A percentile compares a stretch with the other conserved stretches of the same genome.
These are phyloP conservation scores for Philopotamus ludificatus DNA, from an alignment of 1,140 invertebrate species.

Conservation along the genomic window DNA sequence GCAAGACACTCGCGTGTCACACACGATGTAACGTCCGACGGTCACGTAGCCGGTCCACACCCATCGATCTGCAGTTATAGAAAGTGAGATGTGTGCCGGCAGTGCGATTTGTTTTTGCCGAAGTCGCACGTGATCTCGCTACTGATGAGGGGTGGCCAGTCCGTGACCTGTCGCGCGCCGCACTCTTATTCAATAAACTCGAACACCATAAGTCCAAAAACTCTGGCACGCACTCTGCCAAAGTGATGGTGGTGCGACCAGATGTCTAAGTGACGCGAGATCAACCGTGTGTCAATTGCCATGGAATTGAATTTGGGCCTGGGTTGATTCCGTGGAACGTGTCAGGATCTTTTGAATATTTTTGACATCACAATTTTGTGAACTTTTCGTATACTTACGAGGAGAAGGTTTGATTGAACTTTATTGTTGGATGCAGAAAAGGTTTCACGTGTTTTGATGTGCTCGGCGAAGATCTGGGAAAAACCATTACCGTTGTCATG, in stretches of 20 bases:
- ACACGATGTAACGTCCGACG: no score
- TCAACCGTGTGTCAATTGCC: neutral
- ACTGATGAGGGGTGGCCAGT: conserved; percentile 3
- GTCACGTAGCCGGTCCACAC: no score
- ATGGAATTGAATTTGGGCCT: neutral
- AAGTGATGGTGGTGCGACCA: neutral
- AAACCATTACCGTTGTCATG: no score
- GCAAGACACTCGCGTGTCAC: no score
- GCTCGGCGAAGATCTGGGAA: no score
- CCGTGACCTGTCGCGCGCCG: neutral
- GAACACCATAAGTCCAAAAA: neutral
- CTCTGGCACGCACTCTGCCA: neutral
- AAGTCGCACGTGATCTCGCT: conserved; percentile 3
- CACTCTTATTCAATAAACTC: neutral
- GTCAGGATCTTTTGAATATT: neutral
- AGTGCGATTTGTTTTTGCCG: conserved; percentile 18
- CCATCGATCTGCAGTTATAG: neutral
- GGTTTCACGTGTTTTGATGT: no score
- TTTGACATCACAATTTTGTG: neutral
- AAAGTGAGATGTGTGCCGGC: neutral
- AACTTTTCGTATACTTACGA: no score
- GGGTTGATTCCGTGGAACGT: neutral
- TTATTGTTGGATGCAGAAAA: no score
- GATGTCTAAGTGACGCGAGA: neutral
- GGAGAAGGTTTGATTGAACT: no score